Percentiles rank a stretch among this genome's conserved stretches.
Evolutionary conservation across 2,888 invertebrate genomes (phyloP).

Genomic region (Globia sparganii): DNA sequence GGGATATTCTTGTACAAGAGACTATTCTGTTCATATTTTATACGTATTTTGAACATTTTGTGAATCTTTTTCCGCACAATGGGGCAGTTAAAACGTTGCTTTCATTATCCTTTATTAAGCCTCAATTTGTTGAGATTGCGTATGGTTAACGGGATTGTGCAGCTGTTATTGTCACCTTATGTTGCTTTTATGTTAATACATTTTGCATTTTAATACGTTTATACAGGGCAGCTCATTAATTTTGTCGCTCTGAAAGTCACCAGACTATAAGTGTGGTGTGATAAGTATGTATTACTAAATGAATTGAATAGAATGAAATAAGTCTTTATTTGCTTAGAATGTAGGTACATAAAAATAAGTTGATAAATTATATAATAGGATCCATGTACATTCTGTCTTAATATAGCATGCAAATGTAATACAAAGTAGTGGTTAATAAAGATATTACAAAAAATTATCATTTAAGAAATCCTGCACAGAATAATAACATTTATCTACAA

Average conservation of each 20-base stretch:
- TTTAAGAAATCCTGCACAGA: no score
- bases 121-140: slow-evolving; percentile 51
- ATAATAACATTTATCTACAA: no score
- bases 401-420: no score
- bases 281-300: background rate
- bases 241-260: background rate
- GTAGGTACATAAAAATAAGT: no score
- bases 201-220: background rate
- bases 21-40: slow-evolving; percentile 49
- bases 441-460: no score
- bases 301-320: no score
- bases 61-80: slow-evolving; percentile 42
- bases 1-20: slow-evolving; percentile 41
- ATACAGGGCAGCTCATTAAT: background rate
- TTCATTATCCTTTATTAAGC: slow-evolving; percentile 58
- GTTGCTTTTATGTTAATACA: background rate
- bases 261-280: background rate
- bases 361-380: no score
- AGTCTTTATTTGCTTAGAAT: no score
- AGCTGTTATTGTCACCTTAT: slow-evolving; percentile 29
- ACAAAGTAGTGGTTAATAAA: no score
- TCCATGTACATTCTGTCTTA: no score
- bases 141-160: slow-evolving; percentile 34
- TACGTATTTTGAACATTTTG: slow-evolving; percentile 47
- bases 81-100: slow-evolving; percentile 34